Percentiles rank a stretch among this genome's conserved stretches.
These are phyloP conservation scores for Laterallus jamaicensis DNA, from an alignment of 2,113 vertebrate species.

Conservation along the genomic window DNA sequence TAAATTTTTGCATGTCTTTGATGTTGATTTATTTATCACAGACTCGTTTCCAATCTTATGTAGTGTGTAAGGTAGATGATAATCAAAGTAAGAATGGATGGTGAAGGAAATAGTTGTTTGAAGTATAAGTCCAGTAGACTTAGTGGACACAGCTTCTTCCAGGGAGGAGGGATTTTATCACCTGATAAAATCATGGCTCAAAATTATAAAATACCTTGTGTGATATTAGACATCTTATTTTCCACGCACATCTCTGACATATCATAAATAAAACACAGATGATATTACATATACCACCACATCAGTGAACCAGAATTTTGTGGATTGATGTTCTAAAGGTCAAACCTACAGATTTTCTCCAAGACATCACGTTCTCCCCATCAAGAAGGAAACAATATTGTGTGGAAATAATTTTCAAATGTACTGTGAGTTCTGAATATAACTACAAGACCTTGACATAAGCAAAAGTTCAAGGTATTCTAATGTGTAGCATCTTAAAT, in stretches of 20 bases:
- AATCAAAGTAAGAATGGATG: neutral
- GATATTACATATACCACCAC: neutral
- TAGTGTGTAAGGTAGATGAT: neutral
- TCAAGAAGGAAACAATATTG: neutral
- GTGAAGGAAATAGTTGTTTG: neutral
- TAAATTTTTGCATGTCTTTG: neutral
- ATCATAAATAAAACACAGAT: neutral
- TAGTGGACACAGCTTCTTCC: neutral
- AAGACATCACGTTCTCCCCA: neutral
- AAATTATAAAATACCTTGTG: neutral
- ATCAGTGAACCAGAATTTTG: neutral
- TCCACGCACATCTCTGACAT: neutral
- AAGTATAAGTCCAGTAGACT: neutral
- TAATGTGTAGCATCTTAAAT: conserved; percentile 9
- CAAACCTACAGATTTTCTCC: neutral
- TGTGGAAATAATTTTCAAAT: conserved; percentile 14
- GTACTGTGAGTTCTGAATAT: neutral
- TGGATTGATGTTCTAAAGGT: neutral
- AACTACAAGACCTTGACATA: neutral
- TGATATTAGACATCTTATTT: neutral
- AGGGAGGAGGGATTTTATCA: neutral
- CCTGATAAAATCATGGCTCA: neutral
- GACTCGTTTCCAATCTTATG: neutral
- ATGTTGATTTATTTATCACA: neutral
- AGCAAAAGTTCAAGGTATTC: neutral